Base-by-base conservation (phyloP, 2,113 vertebrate species). In the Ciconia maguari region DNA sequence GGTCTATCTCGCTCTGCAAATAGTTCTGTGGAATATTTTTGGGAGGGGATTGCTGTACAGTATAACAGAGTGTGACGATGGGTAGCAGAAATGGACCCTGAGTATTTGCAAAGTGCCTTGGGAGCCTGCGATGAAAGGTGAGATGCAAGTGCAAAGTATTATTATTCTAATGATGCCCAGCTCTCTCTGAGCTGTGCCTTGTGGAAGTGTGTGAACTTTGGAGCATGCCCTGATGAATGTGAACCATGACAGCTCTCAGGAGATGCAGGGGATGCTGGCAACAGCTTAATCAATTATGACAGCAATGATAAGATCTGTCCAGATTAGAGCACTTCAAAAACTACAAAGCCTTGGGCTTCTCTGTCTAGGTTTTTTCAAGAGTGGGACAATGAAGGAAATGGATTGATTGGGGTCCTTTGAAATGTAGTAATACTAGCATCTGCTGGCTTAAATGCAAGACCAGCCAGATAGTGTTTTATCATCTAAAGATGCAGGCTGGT, bases 261-360 rank as follows among this genome's bases (percentile, higher is more conserved):
- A 96, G 95, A 96, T 90, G 87, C 83, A 84, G 91, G 3, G 58
- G 76, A 94, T 87, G 91, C 93, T 96, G 80, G 83, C 91, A 95
- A 96, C 88, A 94, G 90, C 95, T 96, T 97, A 97, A 97, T 96
- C 95, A 96, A 96, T 96, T 97, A 95, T 96, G 97, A 97, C 97
- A 97, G 96, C 85, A 86, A 75, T 94, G 88, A 92, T 97, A 96
- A 97, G 85, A 96, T 97, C 96, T 96, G 92, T 96, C 88, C 64
- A 93, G 96, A 97, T 96, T 92, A 97, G 92, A 97, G 93, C 85
- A 87, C 93, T 97, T 97, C 92, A 96, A 96, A 97, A 96, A 94
- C 82, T 93, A 92, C 94, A 97, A 89, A 96, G 96, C 96, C 95
- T 92, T 52, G 30, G 96, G 94, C 93, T 95, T 88, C 89, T 88